These are phyloP conservation scores for Propithecus coquereli DNA, from an alignment of 2,113 vertebrate species.

Conservation along the genomic window DNA sequence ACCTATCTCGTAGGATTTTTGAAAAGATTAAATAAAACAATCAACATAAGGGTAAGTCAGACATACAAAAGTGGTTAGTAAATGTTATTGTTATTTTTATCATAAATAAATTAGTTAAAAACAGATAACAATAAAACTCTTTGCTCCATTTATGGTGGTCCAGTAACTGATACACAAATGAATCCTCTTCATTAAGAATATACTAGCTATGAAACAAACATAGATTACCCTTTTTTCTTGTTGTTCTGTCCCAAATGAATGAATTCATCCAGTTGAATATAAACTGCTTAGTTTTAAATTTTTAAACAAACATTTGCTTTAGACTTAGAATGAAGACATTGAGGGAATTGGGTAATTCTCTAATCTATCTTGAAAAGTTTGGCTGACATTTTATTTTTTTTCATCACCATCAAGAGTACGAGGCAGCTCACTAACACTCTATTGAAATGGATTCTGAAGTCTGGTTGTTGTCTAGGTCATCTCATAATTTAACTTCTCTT, in stretches of 20 bases:
- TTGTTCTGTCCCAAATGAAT: background rate
- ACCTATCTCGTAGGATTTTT: background rate
- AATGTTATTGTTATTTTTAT: background rate
- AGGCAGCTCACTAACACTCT: background rate
- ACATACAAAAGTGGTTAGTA: background rate
- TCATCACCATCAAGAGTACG: background rate
- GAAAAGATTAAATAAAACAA: background rate
- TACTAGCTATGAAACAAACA: background rate
- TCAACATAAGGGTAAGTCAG: background rate
- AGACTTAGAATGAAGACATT: constrained; percentile 34
- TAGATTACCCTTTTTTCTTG: background rate
- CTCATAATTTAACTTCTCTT: constrained; percentile 35
- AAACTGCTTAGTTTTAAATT: constrained; percentile 12
- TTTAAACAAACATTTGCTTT: constrained; percentile 47
- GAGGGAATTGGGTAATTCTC: constrained; percentile 52
- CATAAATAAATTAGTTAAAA: background rate
- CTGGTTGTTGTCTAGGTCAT: constrained; percentile 27
- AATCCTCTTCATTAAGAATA: background rate
- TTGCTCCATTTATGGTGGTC: background rate
- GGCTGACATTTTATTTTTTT: constrained; percentile 33
- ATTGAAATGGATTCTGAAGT: constrained; percentile 26
- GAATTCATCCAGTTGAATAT: background rate
- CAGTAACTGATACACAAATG: background rate
- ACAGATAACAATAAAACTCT: background rate
- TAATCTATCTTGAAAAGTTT: constrained; percentile 52